These are phyloP conservation scores for Gyps fulvus DNA, from an alignment of 2,113 vertebrate species.

Conservation along the genomic window DNA sequence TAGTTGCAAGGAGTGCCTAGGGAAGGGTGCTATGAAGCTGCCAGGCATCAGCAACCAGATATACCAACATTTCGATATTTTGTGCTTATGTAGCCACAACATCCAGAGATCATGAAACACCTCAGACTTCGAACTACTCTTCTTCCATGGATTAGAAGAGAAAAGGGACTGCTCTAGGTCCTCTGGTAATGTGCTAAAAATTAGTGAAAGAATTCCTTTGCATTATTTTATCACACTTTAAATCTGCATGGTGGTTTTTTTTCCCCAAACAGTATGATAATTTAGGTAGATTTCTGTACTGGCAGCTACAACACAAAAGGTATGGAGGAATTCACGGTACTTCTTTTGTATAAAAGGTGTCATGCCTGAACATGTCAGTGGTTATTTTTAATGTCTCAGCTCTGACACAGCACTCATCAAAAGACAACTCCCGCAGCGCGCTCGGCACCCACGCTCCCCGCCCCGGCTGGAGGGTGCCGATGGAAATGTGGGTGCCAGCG, in stretches of 20 bases:
- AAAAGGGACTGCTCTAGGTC: neutral
- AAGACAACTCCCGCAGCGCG: neutral
- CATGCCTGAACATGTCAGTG: neutral
- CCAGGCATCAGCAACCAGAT: neutral
- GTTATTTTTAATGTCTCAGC: conserved; percentile 27
- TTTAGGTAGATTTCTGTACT: neutral
- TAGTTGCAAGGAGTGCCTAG: neutral
- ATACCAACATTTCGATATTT: neutral
- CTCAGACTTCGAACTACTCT: neutral
- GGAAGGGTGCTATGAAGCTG: neutral
- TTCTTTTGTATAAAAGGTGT: neutral
- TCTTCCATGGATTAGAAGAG: neutral
- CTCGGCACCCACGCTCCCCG: neutral
- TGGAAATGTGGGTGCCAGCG: neutral
- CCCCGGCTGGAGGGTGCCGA: neutral
- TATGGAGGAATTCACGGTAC: neutral
- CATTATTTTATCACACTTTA: neutral
- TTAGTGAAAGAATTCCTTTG: neutral
- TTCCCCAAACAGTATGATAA: neutral
- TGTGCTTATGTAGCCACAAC: neutral
- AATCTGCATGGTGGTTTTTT: neutral
- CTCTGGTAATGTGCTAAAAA: neutral
- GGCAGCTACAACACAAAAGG: conserved; percentile 6
- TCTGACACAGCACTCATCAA: neutral
- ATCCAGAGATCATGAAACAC: neutral